Base-by-base conservation (phyloP, 1,140 invertebrate genomes). In the Acromyrmex heyeri region DNA sequence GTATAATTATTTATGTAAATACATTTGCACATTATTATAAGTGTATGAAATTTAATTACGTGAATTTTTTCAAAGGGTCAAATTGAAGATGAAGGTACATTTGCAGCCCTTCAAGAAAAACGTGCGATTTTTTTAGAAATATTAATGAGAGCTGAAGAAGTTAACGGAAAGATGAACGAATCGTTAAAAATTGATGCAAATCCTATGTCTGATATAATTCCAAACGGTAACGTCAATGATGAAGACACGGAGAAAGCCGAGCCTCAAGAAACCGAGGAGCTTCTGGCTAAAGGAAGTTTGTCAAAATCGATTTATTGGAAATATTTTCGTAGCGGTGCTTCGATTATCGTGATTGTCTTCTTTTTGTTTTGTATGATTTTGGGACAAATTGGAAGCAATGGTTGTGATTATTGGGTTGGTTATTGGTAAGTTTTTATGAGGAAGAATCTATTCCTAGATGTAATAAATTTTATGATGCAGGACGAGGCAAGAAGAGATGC, bases 381-480 rank as follows among this genome's bases (percentile, higher is more conserved):
- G 7, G 95, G 96, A 7, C 95, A 96, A 50, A 91, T 94, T 2
- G 91, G 93, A 7, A 96, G 95, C 10, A 96, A 95, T 57, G 94
- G 95, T 55, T 95, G 95, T 55, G 96, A 97, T 92, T 97, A 96
- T 92, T 97, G 96, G 96, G 95, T 97, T 3, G 95, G 96, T 14
- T 94, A 95, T 82, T 97, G 93, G 93, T 92, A 78, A 86, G 55
- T 87, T n/a, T 18, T 5, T 21, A 61, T 3, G 6, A 38, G 5
- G 21, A 10, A 44, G 21, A n/a, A 30, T 61, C 14, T 44, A 44
- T 75, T 38, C 3, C 24, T 50, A 50, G 48, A 50, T 16, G 3
- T n/a, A 48, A 85, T 53, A 7, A 85, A 55, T 34, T 16, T 67
- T 55, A 34, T 50, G 12, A 44, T 48, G 86, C 3, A 94, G 97